Base-by-base conservation (phyloP, 2,888 invertebrate genomes). In the Eurytoma californica region DNA sequence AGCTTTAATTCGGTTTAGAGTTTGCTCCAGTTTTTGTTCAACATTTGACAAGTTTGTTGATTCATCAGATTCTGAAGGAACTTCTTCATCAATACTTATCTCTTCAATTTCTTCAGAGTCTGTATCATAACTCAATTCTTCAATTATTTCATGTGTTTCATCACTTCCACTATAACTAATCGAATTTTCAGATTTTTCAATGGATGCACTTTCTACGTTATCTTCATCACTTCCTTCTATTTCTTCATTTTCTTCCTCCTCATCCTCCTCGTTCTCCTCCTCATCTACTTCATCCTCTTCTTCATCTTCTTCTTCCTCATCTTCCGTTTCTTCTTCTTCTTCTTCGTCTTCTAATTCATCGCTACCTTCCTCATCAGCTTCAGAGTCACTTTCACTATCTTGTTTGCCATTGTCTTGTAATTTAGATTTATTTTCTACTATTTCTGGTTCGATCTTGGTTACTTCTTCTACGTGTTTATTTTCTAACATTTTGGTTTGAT, bases 131-230 rank as follows among this genome's bases (percentile, higher is more conserved):
- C 0, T 24, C 0, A 53, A 61, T 65, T 80, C 77, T 78, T 87
- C 81, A 84, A 88, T 85, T 7, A 68, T 30, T 28, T 79, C 67
- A 7, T 78, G 67, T 3, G 58, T 65, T 55, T 30, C 63, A n/a
- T 63, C 57, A 16, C 39, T 69, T 57, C 0, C 24, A 57, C 61
- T 68, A 14, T 65, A 28, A 24, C 39, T 39, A 39, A 39, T 9
- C 9, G 80, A 90, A 89, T 82, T 92, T 76, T 91, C 92, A 20
- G 91, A 89, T 81, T 91, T 90, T 74, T 89, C 89, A 79, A 90
- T 80, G 13, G 69, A 90, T 51, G 51, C 39, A 7, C 16, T 51
- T 20, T 20, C 76, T n/a, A 30, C 39, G 7, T 18, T 20, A 20
- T 72, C 72, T 47, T 55, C 47, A 4, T 65, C 66, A 69, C 77